Conservation (phyloP, 2,888 invertebrate genomes). For the Campoletis raptor region DNA sequence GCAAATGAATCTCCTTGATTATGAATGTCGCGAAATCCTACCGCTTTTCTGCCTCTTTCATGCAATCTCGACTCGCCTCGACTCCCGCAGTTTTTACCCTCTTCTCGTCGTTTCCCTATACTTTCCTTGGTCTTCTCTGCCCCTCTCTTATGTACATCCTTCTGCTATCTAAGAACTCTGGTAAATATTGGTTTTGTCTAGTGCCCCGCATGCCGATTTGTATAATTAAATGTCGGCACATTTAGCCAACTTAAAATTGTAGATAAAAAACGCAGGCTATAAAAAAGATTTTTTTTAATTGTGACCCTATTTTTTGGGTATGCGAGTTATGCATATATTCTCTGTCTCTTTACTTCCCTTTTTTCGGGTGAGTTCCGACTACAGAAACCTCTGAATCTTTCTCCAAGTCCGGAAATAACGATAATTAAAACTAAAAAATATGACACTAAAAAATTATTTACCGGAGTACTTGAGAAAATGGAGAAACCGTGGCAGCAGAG, state of each 20-base stretch:
- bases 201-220: slow-evolving; percentile 79
- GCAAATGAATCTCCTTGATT: slow-evolving; percentile 80
- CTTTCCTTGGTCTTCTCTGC: slow-evolving; percentile 36
- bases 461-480: slow-evolving; percentile 71
- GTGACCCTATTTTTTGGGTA: slow-evolving; percentile 34
- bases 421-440: slow-evolving; percentile 79
- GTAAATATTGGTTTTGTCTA: slow-evolving; percentile 83
- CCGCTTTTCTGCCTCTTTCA: slow-evolving; percentile 5
- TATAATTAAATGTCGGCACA: slow-evolving; percentile 81
- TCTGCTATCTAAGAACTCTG: slow-evolving; percentile 75
- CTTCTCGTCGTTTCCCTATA: slow-evolving; percentile 43
- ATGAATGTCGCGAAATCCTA: slow-evolving; percentile 74
- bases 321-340: slow-evolving; percentile 5
- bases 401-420: slow-evolving; percentile 78
- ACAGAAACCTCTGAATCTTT: slow-evolving; percentile 28
- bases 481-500: slow-evolving; percentile 40
- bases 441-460: slow-evolving; percentile 78
- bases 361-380: background rate
- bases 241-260: slow-evolving; percentile 27
- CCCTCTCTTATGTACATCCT: background rate
- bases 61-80: slow-evolving; percentile 24
- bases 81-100: slow-evolving; percentile 30
- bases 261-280: slow-evolving; percentile 19
- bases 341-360: background rate
- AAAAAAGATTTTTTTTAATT: slow-evolving; percentile 19